Percentiles rank a stretch among this genome's conserved stretches.
Conservation (phyloP, 2,113 vertebrate genomes). For the Nothoprocta pentlandii region DNA sequence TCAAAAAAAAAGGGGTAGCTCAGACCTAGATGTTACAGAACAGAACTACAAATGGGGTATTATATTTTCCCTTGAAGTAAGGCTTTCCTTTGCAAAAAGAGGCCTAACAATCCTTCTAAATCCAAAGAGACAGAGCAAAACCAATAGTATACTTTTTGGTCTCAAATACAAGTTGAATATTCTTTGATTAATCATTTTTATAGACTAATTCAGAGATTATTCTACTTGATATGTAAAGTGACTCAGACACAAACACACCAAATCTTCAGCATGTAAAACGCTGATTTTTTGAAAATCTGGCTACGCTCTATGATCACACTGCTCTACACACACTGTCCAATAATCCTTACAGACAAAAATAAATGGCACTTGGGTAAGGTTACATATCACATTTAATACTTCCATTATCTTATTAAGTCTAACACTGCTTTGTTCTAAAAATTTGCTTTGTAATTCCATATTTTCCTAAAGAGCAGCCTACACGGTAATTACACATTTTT, state of each 20-base stretch:
- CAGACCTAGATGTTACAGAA: neutral
- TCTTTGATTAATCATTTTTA: neutral
- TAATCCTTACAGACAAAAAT: neutral
- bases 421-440: neutral
- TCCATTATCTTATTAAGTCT: neutral
- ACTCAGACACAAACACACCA: neutral
- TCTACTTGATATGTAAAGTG: neutral
- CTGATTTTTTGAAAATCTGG: neutral
- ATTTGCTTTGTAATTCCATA: neutral
- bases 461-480: neutral
- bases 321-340: neutral
- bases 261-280: neutral
- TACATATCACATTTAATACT: neutral
- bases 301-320: neutral
- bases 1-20: neutral
- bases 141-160: neutral
- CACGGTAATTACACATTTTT: neutral
- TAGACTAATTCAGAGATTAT: slow-evolving; percentile 5
- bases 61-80: neutral
- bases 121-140: neutral
- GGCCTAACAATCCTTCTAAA: neutral
- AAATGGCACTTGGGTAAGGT: neutral
- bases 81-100: neutral
- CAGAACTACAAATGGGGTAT: neutral
- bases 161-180: neutral